Evolutionary conservation across 2,797 vertebrate species (phyloP).

Genomic region (Xenentodon cancila): DNA sequence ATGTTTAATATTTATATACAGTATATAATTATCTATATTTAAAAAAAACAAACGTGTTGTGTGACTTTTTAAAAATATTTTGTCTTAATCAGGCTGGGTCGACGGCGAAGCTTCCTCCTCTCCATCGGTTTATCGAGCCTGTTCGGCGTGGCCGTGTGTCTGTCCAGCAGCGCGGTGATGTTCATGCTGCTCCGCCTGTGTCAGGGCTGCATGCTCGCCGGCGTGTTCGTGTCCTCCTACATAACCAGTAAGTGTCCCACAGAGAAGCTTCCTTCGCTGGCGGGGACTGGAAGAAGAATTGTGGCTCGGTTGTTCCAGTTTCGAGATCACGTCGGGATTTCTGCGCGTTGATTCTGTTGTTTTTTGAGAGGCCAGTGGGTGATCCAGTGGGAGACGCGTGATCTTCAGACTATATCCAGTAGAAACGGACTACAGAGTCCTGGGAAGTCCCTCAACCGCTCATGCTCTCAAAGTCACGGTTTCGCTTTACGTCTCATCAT

Average conservation of each 20-base stretch:
- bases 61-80: background rate
- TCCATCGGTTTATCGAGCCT: slow-evolving; percentile 82
- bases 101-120: slow-evolving; percentile 80
- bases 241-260: slow-evolving; percentile 79
- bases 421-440: background rate
- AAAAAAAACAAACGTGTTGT: background rate
- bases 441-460: background rate
- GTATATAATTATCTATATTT: too few relatives aligned
- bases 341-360: too few relatives aligned
- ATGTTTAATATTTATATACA: too few relatives aligned
- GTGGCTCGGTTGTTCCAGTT: too few relatives aligned
- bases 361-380: background rate
- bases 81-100: slow-evolving; percentile 81
- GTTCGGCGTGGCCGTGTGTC: slow-evolving; percentile 77
- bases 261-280: too few relatives aligned
- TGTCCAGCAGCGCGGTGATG: slow-evolving; percentile 76
- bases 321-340: too few relatives aligned
- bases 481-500: background rate
- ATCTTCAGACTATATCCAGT: background rate
- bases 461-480: background rate
- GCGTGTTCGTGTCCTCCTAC: slow-evolving; percentile 87
- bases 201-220: slow-evolving; percentile 83
- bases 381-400: slow-evolving; percentile 4
- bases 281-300: too few relatives aligned
- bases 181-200: slow-evolving; percentile 83